Evolutionary conservation across 2,113 vertebrate species (phyloP).

Genomic region (Pelvicachromis taeniatus): DNA sequence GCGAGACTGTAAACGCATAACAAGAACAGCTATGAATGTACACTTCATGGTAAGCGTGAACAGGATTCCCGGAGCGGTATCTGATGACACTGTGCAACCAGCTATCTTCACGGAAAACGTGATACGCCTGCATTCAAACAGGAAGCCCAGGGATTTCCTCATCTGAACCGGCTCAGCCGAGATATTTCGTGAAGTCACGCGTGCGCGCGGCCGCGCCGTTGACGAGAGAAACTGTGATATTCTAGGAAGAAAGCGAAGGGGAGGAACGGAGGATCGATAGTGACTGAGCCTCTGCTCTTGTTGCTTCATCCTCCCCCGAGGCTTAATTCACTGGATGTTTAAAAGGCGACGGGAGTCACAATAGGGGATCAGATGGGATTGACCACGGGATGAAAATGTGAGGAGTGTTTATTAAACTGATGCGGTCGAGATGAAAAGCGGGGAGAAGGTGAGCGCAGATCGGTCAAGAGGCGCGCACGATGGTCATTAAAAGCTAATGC

Average conservation of each 20-base stretch:
- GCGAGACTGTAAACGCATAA: neutral
- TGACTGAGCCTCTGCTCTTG: conserved; percentile 38
- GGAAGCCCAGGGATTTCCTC: neutral
- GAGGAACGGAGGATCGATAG: conserved; percentile 57
- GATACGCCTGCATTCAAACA: neutral
- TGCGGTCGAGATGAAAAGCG: conserved; percentile 30
- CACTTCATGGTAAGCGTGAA: neutral
- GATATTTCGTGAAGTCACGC: neutral
- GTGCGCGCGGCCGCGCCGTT: neutral
- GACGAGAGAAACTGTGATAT: conserved; percentile 21
- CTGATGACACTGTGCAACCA: neutral
- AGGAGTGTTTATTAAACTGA: conserved; percentile 64
- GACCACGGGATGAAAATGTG: conserved; percentile 66
- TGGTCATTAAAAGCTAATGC: conserved; percentile 48
- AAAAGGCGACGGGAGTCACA: conserved; percentile 58
- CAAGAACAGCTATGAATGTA: conserved; percentile 15
- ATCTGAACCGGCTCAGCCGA: neutral
- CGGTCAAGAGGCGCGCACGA: conserved; percentile 18
- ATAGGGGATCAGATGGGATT: conserved; percentile 66
- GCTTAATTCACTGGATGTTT: conserved; percentile 61
- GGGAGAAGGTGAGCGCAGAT: neutral
- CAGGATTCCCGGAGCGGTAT: neutral
- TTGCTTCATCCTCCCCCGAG: conserved; percentile 59
- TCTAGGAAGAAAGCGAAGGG: conserved; percentile 16
- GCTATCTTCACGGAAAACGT: neutral